Conservation (phyloP, 2,797 vertebrate species). For the Liasis olivaceus region DNA sequence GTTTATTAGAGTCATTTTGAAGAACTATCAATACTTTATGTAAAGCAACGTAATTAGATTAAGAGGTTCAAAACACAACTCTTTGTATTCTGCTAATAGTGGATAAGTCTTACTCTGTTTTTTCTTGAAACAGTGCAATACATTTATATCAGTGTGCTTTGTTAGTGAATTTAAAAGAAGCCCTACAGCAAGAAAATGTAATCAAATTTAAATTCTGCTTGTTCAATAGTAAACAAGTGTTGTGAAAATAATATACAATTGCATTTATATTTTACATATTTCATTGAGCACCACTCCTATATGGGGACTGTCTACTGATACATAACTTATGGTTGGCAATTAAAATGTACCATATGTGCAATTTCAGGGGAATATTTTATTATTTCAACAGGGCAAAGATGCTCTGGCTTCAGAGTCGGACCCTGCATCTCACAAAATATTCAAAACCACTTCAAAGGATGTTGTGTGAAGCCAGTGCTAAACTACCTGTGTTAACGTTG, state of each 20-base stretch:
- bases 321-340: constrained; percentile 17
- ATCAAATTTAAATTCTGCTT: neutral
- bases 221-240: constrained; percentile 1
- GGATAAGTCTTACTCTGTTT: constrained; percentile 53
- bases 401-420: constrained; percentile 67
- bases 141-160: constrained; percentile 49
- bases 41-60: constrained; percentile 45
- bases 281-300: neutral
- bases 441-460: constrained; percentile 57
- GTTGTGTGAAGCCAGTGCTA: constrained; percentile 46
- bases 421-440: constrained; percentile 49
- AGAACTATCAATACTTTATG: constrained; percentile 50
- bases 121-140: constrained; percentile 36
- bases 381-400: constrained; percentile 70
- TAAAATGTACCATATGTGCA: constrained; percentile 29
- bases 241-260: constrained; percentile 30
- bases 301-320: constrained; percentile 35
- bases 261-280: constrained; percentile 28
- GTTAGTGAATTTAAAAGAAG: constrained; percentile 35
- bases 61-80: constrained; percentile 53
- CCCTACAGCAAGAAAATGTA: constrained; percentile 15
- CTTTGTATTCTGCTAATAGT: constrained; percentile 57
- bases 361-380: constrained; percentile 46
- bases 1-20: constrained; percentile 45
- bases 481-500: constrained; percentile 81